A percentile compares a stretch with the other conserved stretches of the same genome.
These are phyloP conservation scores for Phaedon cochleariae DNA, from an alignment of 2,888 invertebrate genomes.

Conservation along the genomic window DNA sequence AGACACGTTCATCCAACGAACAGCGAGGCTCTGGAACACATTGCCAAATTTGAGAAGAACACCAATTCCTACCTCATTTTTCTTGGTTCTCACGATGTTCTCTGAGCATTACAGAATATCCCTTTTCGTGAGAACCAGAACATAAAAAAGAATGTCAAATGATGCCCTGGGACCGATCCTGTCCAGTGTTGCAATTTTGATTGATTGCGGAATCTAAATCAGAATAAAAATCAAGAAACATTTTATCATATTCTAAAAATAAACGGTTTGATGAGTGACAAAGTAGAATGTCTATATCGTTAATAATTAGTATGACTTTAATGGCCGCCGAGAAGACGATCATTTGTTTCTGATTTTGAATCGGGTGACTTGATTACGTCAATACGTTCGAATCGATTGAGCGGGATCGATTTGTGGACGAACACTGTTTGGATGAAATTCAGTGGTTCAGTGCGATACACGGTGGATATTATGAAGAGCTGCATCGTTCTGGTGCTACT, in stretches of 20 bases:
- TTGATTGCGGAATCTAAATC: conserved; percentile 32
- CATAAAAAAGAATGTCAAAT: too few relatives aligned
- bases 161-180: background rate
- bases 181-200: conserved; percentile 26
- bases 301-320: conserved; percentile 34
- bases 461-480: conserved; percentile 13
- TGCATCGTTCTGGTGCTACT: conserved; percentile 11
- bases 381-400: conserved; percentile 39
- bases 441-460: conserved; percentile 4
- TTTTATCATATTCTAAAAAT: conserved; percentile 51
- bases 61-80: too few relatives aligned
- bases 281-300: conserved; percentile 34
- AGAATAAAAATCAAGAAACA: conserved; percentile 42
- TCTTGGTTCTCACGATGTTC: too few relatives aligned
- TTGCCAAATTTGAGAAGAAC: too few relatives aligned
- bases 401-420: conserved; percentile 21
- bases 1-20: too few relatives aligned
- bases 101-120: too few relatives aligned
- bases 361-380: conserved; percentile 43
- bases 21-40: too few relatives aligned
- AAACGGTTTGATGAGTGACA: conserved; percentile 39
- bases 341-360: conserved; percentile 46
- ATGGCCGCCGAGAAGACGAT: conserved; percentile 36
- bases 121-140: too few relatives aligned
- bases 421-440: conserved; percentile 7